Percentiles rank a stretch among this genome's conserved stretches.
phyloP scores from a whole-genome alignment of 2,113 vertebrate species.

The Equus przewalskii region DNA sequence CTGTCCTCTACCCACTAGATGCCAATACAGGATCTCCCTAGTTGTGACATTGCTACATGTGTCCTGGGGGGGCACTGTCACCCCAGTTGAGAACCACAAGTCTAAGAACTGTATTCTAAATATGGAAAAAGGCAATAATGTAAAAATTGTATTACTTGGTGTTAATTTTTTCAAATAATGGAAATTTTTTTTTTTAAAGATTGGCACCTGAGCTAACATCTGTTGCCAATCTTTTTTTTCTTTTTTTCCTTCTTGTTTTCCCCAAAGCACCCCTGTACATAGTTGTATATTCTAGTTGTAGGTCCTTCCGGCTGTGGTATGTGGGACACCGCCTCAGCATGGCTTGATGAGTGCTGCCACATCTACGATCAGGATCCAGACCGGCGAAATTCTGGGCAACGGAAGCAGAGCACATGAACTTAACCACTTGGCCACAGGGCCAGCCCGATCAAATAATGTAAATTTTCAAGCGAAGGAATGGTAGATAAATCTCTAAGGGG shows the following conservation, averaged over 20 bases:
- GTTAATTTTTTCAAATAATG: background rate
- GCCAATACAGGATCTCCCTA: background rate
- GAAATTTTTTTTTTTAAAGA: background rate
- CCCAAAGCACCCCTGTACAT: too few species aligned
- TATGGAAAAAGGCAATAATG: background rate
- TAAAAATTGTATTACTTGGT: background rate
- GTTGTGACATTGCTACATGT: background rate
- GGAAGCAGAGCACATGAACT: too few species aligned
- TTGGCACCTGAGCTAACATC: too few species aligned
- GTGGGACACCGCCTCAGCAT: too few species aligned
- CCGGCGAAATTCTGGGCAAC: too few species aligned
- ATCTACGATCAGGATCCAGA: too few species aligned
- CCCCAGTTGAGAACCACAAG: background rate
- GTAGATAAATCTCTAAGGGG: background rate
- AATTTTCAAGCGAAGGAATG: background rate
- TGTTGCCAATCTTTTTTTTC: too few species aligned
- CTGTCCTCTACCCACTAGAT: background rate
- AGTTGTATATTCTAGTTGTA: too few species aligned
- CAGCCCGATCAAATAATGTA: background rate
- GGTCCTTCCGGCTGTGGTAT: too few species aligned
- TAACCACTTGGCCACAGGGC: too few species aligned
- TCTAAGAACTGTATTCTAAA: background rate
- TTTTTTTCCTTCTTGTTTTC: too few species aligned
- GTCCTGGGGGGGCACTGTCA: background rate
- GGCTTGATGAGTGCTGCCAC: too few species aligned